phyloP scores from a whole-genome alignment of 2,888 invertebrate genomes.

The Unio delphinus region DNA sequence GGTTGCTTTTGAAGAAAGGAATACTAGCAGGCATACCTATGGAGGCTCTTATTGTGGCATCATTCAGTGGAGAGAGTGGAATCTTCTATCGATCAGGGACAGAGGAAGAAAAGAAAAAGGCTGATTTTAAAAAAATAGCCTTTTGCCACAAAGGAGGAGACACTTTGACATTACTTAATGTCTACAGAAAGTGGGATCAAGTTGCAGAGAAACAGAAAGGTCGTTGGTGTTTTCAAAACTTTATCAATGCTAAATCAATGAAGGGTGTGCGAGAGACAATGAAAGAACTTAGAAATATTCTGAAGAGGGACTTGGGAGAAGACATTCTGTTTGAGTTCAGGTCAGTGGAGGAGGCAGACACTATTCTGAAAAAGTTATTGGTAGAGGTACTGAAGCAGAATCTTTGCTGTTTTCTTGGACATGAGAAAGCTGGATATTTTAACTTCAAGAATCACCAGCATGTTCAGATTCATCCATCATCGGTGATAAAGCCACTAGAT shows the following conservation, averaged over 20 bases:
- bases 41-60: conserved; percentile 55
- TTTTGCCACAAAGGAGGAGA: conserved; percentile 57
- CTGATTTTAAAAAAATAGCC: conserved; percentile 43
- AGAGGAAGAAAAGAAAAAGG: conserved; percentile 43
- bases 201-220: conserved; percentile 48
- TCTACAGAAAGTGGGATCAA: conserved; percentile 50
- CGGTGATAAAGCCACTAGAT: conserved; percentile 45
- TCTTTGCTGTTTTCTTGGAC: conserved; percentile 56
- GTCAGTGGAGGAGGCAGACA: conserved; percentile 16
- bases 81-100: conserved; percentile 57
- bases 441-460: conserved; percentile 34
- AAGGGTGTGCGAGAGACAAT: conserved; percentile 49
- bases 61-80: conserved; percentile 46
- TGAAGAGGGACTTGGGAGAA: conserved; percentile 44
- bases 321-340: conserved; percentile 32
- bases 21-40: conserved; percentile 33
- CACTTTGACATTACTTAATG: conserved; percentile 46
- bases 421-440: conserved; percentile 56
- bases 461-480: conserved; percentile 61
- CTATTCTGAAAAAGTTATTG: conserved; percentile 41
- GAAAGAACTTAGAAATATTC: conserved; percentile 42
- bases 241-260: conserved; percentile 66
- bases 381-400: conserved; percentile 50
- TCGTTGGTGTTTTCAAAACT: conserved; percentile 63
- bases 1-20: conserved; percentile 37